These are phyloP conservation scores for Schizopygopsis malacanthus DNA, from an alignment of 2,797 vertebrate genomes.

Conservation along the genomic window DNA sequence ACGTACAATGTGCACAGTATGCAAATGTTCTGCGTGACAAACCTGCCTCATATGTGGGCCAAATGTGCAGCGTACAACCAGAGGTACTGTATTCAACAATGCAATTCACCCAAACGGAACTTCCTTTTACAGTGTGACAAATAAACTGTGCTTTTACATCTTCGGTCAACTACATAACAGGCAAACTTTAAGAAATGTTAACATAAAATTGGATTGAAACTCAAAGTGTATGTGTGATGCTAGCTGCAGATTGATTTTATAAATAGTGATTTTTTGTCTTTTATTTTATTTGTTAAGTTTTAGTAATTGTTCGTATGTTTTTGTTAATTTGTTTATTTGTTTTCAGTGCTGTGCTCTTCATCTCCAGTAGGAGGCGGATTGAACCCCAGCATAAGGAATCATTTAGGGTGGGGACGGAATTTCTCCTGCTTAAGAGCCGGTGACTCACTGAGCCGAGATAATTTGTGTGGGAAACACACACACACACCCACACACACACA, in stretches of 20 bases:
- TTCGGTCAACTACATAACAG: not conserved
- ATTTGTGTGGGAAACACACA: conserved; percentile 14
- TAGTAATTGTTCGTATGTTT: no score
- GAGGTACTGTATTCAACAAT: not conserved
- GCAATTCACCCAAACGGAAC: not conserved
- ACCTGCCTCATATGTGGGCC: not conserved
- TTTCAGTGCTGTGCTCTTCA: not conserved
- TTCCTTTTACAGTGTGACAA: not conserved
- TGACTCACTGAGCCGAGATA: conserved; percentile 48
- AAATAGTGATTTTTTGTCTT: no score
- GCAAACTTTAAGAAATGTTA: not conserved
- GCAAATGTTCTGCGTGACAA: conserved; percentile 2
- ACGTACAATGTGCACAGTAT: not conserved
- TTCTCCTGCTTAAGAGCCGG: conserved; percentile 25
- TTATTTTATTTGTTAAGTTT: no score
- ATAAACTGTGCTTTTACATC: not conserved
- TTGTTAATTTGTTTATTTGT: no score
- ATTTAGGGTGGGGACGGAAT: conserved; percentile 58
- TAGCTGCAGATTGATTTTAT: not conserved
- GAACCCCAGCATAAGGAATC: conserved; percentile 41
- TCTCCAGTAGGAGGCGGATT: conserved; percentile 39
- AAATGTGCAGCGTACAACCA: not conserved
- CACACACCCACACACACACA: not conserved
- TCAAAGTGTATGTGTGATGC: not conserved
- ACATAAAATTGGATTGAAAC: not conserved